phyloP scores from a whole-genome alignment of 2,888 invertebrate species.

The Rhabditophanes sp. region DNA sequence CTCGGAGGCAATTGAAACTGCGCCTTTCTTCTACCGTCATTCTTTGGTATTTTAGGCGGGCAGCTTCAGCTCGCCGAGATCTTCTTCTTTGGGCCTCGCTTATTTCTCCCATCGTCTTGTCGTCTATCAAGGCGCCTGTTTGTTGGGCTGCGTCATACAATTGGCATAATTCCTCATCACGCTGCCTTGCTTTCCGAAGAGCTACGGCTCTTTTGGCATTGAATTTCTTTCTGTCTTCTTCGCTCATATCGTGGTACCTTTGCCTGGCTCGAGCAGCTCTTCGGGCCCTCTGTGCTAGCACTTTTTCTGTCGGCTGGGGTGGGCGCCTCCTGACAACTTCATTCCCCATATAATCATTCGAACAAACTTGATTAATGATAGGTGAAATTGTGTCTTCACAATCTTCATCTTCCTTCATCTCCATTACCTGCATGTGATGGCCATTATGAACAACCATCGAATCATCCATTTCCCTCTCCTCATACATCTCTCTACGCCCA shows the following conservation, averaged over 20 bases:
- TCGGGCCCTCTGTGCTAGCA: conserved; percentile 4
- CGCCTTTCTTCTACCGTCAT: conserved; percentile 9
- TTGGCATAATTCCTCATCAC: conserved; percentile 11
- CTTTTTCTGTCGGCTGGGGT: conserved; percentile 5
- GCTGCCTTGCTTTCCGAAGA: conserved; percentile 6
- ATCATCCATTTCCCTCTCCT: not conserved
- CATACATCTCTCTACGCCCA: no score
- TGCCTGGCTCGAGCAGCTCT: conserved; percentile 9
- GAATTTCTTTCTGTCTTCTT: conserved; percentile 9
- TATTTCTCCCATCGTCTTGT: conserved; percentile 6
- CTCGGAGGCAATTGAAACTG: conserved; percentile 8
- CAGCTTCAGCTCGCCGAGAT: conserved; percentile 8
- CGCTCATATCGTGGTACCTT: conserved; percentile 9
- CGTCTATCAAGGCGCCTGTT: conserved; percentile 6
- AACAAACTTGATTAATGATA: no score
- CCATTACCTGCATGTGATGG: not conserved
- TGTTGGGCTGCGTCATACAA: conserved; percentile 5
- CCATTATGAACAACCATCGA: not conserved
- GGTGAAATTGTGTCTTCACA: no score
- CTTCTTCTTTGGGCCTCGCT: conserved; percentile 6
- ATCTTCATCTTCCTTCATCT: not conserved
- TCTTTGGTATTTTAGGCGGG: conserved; percentile 8
- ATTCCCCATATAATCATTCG: no score
- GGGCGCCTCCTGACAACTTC: no score
- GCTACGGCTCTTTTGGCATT: conserved; percentile 8